Conservation (phyloP, 2,888 invertebrate species). For the Ctena decussata region DNA sequence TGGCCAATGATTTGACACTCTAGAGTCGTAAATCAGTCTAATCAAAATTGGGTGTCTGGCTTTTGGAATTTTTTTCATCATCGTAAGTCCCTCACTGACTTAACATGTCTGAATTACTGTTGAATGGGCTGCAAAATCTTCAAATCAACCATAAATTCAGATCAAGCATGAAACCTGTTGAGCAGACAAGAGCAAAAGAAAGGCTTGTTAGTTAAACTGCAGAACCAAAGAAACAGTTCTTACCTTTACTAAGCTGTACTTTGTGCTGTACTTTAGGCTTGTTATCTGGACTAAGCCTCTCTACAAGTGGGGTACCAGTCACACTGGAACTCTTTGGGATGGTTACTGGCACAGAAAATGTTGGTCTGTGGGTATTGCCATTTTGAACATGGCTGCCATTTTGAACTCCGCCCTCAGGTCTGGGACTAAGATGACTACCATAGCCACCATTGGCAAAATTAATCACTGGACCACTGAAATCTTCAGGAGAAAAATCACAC, state of each 20-base stretch:
- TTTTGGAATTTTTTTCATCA: too few relatives aligned
- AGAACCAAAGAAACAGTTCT: too few relatives aligned
- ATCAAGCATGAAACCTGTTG: too few relatives aligned
- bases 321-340: conserved; percentile 37
- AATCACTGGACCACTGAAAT: conserved; percentile 18
- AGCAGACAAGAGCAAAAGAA: too few relatives aligned
- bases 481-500: conserved; percentile 55
- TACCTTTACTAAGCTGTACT: conserved; percentile 75
- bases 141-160: too few relatives aligned
- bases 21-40: too few relatives aligned
- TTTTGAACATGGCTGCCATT: background rate
- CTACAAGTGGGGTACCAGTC: conserved; percentile 37
- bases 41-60: too few relatives aligned
- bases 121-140: too few relatives aligned
- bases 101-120: too few relatives aligned
- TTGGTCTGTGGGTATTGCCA: conserved; percentile 49
- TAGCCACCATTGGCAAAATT: conserved; percentile 1
- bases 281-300: conserved; percentile 62
- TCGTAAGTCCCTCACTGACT: too few relatives aligned
- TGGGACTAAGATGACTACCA: conserved; percentile 10
- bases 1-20: too few relatives aligned
- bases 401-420: background rate
- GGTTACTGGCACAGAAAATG: conserved; percentile 60
- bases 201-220: too few relatives aligned
- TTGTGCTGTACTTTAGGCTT: conserved; percentile 64